A percentile compares a stretch with the other conserved stretches of the same genome.
phyloP scores from a whole-genome alignment of 1,140 invertebrate species.

The Ridgeia piscesae region DNA sequence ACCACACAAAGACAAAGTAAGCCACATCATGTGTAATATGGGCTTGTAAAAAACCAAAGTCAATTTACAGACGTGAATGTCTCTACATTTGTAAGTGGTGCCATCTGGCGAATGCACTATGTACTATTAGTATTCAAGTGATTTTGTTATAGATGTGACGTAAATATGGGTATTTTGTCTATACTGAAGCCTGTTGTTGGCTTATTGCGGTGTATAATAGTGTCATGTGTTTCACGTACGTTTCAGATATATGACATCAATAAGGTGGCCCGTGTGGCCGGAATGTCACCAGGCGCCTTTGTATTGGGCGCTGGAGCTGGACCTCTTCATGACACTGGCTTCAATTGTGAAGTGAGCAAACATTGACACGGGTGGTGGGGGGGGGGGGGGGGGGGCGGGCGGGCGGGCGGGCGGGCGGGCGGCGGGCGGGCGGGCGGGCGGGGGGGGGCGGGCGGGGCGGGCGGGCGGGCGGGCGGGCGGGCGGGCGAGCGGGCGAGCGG shows the following conservation, averaged over 20 bases:
- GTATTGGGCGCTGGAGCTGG: background rate
- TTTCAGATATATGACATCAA: background rate
- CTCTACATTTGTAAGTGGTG: background rate
- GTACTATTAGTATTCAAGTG: background rate
- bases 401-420: no score
- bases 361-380: no score
- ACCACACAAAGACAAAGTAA: background rate
- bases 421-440: no score
- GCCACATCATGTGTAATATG: no score
- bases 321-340: background rate
- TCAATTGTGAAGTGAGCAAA: background rate
- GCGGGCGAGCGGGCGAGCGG: no score
- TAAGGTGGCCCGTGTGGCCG: background rate
- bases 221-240: background rate
- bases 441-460: no score
- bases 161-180: background rate
- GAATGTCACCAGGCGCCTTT: background rate
- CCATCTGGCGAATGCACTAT: background rate
- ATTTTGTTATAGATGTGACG: background rate
- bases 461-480: no score
- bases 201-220: background rate
- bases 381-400: no score
- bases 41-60: no score
- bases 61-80: no score
- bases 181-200: background rate